Evolutionary conservation across 2,113 vertebrate genomes (phyloP).

Genomic region (Pipa parva): DNA sequence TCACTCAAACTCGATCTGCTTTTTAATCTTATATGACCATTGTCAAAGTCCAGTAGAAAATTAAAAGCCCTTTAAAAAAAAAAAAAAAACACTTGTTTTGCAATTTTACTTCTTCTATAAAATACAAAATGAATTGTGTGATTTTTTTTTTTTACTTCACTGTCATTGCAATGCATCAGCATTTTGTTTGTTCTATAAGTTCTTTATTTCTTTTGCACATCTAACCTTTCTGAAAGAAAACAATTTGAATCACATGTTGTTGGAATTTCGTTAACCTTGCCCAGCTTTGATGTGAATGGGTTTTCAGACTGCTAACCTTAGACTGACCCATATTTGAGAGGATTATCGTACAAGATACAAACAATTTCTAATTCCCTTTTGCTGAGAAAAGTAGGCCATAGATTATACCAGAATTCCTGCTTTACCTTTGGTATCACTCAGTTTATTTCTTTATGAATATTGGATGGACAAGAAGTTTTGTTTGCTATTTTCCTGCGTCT

Average conservation of each 20-base stretch:
- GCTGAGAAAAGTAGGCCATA: constrained; percentile 44
- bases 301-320: constrained; percentile 56
- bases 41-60: no score
- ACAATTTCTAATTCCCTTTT: constrained; percentile 55
- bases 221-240: constrained; percentile 43
- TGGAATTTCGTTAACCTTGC: constrained; percentile 48
- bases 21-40: no score
- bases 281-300: constrained; percentile 56
- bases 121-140: no score
- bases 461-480: no score
- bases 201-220: constrained; percentile 26
- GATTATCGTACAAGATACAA: constrained; percentile 52
- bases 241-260: constrained; percentile 42
- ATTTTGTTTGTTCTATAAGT: neutral
- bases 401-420: constrained; percentile 34
- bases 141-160: no score
- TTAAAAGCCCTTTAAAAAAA: no score
- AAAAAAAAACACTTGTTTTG: no score
- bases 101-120: no score
- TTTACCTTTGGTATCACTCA: no score
- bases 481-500: no score
- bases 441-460: no score
- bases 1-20: no score
- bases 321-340: constrained; percentile 52
- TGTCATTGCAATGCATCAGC: neutral